Percentiles rank a stretch among this genome's conserved stretches.
phyloP scores from a whole-genome alignment of 2,888 invertebrate species.

The Mimumesa dahlbomi region DNA sequence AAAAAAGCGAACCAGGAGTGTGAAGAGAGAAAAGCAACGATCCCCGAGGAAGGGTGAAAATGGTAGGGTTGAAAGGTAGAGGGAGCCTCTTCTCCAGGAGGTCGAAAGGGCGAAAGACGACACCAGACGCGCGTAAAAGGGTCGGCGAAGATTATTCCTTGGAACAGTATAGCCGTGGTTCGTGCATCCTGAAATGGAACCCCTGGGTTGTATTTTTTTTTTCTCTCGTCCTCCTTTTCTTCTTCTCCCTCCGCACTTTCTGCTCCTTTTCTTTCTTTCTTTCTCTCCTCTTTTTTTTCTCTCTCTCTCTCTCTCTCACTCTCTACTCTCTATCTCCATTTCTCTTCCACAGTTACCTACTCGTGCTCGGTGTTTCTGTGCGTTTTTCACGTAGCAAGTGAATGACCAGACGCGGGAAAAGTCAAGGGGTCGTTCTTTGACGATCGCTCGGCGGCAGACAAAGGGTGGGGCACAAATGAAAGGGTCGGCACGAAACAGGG shows the following conservation, averaged over 20 bases:
- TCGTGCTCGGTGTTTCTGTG: slow-evolving; percentile 1
- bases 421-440: slow-evolving; percentile 49
- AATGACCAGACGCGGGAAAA: slow-evolving; percentile 52
- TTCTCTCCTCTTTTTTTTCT: not conserved
- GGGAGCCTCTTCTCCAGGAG: slow-evolving; percentile 34
- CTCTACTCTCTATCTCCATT: not conserved
- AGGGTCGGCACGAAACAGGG: slow-evolving; percentile 33
- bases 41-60: slow-evolving; percentile 21
- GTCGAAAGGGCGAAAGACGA: slow-evolving; percentile 52
- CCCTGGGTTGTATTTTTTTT: slow-evolving; percentile 26
- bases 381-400: slow-evolving; percentile 45
- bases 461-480: slow-evolving; percentile 40
- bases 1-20: not conserved
- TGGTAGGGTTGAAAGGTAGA: slow-evolving; percentile 24
- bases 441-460: slow-evolving; percentile 42
- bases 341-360: no score
- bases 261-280: slow-evolving; percentile 1
- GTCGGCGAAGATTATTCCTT: slow-evolving; percentile 64
- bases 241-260: not conserved
- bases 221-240: slow-evolving; percentile 19
- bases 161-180: slow-evolving; percentile 37
- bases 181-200: slow-evolving; percentile 52
- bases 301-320: slow-evolving; percentile 10
- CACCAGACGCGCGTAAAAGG: slow-evolving; percentile 57
- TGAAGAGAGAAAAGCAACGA: slow-evolving; percentile 26